A percentile compares a stretch with the other conserved stretches of the same genome.
Evolutionary conservation across 1,140 invertebrate genomes (phyloP).

Genomic region (Drosophila equinoxialis): DNA sequence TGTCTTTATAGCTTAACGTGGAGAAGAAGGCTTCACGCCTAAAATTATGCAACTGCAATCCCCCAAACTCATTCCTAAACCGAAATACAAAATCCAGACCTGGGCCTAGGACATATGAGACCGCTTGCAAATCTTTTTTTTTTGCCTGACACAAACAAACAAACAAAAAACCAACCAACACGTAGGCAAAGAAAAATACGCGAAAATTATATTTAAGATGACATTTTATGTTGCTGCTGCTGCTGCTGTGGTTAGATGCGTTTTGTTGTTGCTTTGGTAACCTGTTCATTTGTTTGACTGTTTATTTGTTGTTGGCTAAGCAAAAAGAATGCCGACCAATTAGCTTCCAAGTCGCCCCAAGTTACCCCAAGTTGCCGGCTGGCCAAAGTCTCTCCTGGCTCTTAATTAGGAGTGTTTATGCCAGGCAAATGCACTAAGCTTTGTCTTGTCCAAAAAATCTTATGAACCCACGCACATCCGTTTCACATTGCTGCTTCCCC

Average conservation of each 20-base stretch:
- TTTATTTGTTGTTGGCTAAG: slow-evolving; percentile 56
- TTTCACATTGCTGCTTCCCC: background rate
- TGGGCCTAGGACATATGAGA: slow-evolving; percentile 52
- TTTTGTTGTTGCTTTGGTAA: slow-evolving; percentile 41
- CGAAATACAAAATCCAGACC: background rate
- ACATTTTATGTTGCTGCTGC: slow-evolving; percentile 59
- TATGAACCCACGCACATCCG: slow-evolving; percentile 28
- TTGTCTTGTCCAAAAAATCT: slow-evolving; percentile 55
- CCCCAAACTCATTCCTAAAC: background rate
- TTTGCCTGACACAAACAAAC: slow-evolving; percentile 30
- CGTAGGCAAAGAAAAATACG: slow-evolving; percentile 61
- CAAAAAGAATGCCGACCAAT: slow-evolving; percentile 72
- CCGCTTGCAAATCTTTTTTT: slow-evolving; percentile 72
- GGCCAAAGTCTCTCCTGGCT: slow-evolving; percentile 25
- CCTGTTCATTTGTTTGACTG: slow-evolving; percentile 49
- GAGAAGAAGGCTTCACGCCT: slow-evolving; percentile 40
- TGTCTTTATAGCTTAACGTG: background rate
- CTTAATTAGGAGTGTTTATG: slow-evolving; percentile 77
- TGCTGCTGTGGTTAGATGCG: slow-evolving; percentile 14
- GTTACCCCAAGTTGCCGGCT: background rate
- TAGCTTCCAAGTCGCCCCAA: slow-evolving; percentile 38
- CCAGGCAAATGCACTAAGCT: slow-evolving; percentile 37
- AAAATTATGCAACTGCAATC: slow-evolving; percentile 66
- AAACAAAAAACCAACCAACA: slow-evolving; percentile 43
- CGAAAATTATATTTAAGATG: slow-evolving; percentile 81